These are phyloP conservation scores for Salarias fasciatus DNA, from an alignment of 2,797 vertebrate genomes.

Conservation along the genomic window DNA sequence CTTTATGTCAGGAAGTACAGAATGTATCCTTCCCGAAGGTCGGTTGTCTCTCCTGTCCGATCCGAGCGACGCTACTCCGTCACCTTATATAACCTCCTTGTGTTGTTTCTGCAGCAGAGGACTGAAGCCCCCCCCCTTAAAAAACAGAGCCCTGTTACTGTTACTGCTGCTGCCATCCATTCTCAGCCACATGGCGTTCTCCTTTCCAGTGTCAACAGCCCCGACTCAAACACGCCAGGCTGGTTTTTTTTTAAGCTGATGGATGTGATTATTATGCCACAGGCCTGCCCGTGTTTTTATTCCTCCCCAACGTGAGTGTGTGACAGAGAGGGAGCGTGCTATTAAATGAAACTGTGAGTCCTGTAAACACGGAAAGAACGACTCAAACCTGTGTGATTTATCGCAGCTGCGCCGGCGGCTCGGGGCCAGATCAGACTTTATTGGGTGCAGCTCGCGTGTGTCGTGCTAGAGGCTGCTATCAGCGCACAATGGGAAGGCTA, in stretches of 20 bases:
- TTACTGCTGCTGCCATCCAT: conserved; percentile 25
- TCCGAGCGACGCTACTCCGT: too few relatives aligned
- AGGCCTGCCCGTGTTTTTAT: conserved; percentile 41
- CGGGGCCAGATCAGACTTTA: conserved; percentile 50
- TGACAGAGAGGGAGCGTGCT: conserved; percentile 27
- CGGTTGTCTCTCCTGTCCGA: too few relatives aligned
- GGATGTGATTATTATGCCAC: conserved; percentile 45
- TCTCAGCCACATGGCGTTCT: conserved; percentile 32
- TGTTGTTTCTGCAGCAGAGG: too few relatives aligned
- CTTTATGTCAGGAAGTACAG: too few relatives aligned
- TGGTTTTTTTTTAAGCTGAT: conserved; percentile 31
- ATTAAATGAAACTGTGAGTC: conserved; percentile 35
- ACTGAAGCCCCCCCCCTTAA: not conserved
- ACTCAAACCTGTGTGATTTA: conserved; percentile 47
- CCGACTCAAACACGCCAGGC: conserved; percentile 16
- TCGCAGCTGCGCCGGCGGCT: conserved; percentile 54
- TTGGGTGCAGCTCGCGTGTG: conserved; percentile 47
- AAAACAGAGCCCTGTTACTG: conserved; percentile 18
- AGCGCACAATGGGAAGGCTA: conserved; percentile 38
- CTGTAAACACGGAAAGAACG: conserved; percentile 46
- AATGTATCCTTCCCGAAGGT: too few relatives aligned
- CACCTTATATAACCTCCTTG: too few relatives aligned
- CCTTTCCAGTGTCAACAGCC: conserved; percentile 33
- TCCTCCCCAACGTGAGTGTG: conserved; percentile 12
- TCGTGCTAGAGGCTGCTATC: conserved; percentile 18